These are phyloP conservation scores for Botia kubotai DNA, from an alignment of 2,797 vertebrate species.

Conservation along the genomic window DNA sequence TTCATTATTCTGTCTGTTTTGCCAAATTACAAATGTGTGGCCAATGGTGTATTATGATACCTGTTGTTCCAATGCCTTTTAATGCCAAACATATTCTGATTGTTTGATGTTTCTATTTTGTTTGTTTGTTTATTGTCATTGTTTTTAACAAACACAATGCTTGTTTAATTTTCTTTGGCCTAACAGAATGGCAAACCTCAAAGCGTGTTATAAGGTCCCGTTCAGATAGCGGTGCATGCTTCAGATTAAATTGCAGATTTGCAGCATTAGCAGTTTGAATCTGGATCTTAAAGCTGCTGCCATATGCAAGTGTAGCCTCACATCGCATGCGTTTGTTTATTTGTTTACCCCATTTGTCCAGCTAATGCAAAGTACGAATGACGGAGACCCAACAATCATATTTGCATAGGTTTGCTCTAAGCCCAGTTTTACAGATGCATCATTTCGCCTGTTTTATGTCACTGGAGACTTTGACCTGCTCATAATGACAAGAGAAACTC, in stretches of 20 bases:
- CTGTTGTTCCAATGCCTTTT: conserved; percentile 6
- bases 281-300: conserved; percentile 71
- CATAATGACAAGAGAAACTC: conserved; percentile 4
- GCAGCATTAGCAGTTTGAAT: conserved; percentile 7
- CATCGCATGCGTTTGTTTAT: conserved; percentile 65
- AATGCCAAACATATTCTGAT: conserved; percentile 1
- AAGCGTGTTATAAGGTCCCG: background rate
- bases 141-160: background rate
- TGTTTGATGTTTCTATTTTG: background rate
- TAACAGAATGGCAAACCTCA: background rate
- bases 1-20: conserved; percentile 1
- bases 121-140: background rate
- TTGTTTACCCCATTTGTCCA: conserved; percentile 52
- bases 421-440: conserved; percentile 59
- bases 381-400: conserved; percentile 68
- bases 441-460: conserved; percentile 30
- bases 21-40: conserved; percentile 14
- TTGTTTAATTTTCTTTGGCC: background rate
- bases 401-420: conserved; percentile 51
- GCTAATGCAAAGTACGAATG: conserved; percentile 64
- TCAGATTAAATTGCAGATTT: conserved; percentile 31
- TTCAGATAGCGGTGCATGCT: conserved; percentile 31
- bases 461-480: conserved; percentile 28
- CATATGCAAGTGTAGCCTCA: conserved; percentile 65
- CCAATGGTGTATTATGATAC: conserved; percentile 5